phyloP scores from a whole-genome alignment of 2,797 vertebrate species.

The Tiaroga cobitis region DNA sequence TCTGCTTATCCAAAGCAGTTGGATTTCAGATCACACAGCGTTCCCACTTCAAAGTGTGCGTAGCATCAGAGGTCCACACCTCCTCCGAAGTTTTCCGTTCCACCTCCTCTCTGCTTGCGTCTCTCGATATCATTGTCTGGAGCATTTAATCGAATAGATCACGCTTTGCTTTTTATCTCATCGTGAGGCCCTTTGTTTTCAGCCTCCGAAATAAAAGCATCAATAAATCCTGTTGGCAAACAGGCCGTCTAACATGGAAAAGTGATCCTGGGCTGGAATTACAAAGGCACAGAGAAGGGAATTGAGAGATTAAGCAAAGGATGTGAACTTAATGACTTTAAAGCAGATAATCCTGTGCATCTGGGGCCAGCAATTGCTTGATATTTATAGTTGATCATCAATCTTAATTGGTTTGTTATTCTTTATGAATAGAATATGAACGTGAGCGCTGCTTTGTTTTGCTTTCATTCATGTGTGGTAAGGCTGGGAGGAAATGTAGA shows the following conservation, averaged over 20 bases:
- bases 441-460: constrained; percentile 68
- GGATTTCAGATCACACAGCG: constrained; percentile 67
- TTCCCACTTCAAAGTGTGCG: constrained; percentile 78
- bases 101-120: constrained; percentile 55
- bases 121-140: constrained; percentile 64
- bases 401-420: constrained; percentile 83
- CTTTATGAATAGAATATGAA: constrained; percentile 77
- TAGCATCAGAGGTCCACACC: constrained; percentile 59
- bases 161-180: constrained; percentile 77
- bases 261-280: constrained; percentile 83
- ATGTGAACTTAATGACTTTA: constrained; percentile 90
- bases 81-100: constrained; percentile 66
- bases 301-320: constrained; percentile 89
- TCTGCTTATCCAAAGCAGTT: constrained; percentile 61
- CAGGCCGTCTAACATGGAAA: constrained; percentile 84
- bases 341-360: constrained; percentile 89
- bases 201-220: constrained; percentile 78
- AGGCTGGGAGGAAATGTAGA: constrained; percentile 45
- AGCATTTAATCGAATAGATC: constrained; percentile 67
- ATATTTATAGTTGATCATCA: constrained; percentile 88
- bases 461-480: constrained; percentile 77
- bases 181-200: constrained; percentile 74
- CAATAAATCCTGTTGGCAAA: constrained; percentile 83
- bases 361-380: constrained; percentile 82
- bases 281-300: constrained; percentile 69